Conservation (phyloP, 2,888 invertebrate genomes). For the Dinocampus coccinellae region DNA sequence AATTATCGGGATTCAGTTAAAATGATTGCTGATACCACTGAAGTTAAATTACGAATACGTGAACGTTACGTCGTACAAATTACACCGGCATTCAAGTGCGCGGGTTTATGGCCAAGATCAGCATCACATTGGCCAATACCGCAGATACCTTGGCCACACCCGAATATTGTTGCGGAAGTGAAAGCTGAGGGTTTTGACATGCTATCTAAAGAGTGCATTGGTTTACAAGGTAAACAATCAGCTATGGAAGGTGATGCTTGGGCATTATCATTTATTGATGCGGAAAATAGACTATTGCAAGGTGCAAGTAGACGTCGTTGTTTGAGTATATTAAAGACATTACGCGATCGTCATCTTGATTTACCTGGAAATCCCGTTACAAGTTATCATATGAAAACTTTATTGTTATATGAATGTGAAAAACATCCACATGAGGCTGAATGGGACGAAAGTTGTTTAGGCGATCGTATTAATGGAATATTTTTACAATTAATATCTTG, state of each 20-base stretch:
- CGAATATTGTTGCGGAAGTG: slow-evolving; percentile 90
- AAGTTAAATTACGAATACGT: slow-evolving; percentile 89
- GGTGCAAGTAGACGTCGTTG: slow-evolving; percentile 89
- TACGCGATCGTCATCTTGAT: slow-evolving; percentile 91
- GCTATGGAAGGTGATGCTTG: slow-evolving; percentile 97
- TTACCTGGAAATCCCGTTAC: slow-evolving; percentile 89
- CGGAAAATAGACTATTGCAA: slow-evolving; percentile 89
- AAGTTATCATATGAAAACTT: slow-evolving; percentile 90
- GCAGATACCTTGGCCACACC: slow-evolving; percentile 93
- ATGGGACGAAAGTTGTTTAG: slow-evolving; percentile 93
- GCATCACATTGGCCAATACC: slow-evolving; percentile 95
- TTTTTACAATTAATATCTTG: slow-evolving; percentile 96
- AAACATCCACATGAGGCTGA: slow-evolving; percentile 94
- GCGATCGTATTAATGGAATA: slow-evolving; percentile 93
- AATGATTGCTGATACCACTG: slow-evolving; percentile 94
- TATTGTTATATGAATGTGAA: slow-evolving; percentile 94
- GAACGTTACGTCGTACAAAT: slow-evolving; percentile 94
- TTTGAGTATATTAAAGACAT: slow-evolving; percentile 88
- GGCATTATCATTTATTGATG: slow-evolving; percentile 91
- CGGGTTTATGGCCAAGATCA: slow-evolving; percentile 93
- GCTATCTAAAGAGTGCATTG: slow-evolving; percentile 87
- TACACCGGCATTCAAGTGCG: slow-evolving; percentile 94
- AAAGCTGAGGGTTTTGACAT: slow-evolving; percentile 96
- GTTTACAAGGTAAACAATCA: slow-evolving; percentile 85
- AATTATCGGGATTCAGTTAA: slow-evolving; percentile 93